phyloP scores from a whole-genome alignment of 2,888 invertebrate genomes.

The Parnassius mnemosyne region DNA sequence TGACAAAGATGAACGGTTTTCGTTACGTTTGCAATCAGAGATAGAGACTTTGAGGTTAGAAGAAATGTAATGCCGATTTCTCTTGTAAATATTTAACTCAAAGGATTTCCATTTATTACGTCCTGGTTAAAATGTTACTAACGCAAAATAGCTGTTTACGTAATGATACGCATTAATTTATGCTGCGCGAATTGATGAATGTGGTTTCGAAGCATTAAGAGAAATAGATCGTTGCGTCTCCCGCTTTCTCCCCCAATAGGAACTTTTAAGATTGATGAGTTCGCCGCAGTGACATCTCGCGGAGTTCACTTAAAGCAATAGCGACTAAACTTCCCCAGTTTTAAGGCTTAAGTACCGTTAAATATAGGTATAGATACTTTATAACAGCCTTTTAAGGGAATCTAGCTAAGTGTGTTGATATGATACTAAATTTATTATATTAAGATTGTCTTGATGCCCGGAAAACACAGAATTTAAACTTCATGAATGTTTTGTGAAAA shows the following conservation, averaged over 20 bases:
- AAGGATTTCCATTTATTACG: constrained; percentile 10
- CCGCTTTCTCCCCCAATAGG: constrained; percentile 21
- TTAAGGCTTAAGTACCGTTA: constrained; percentile 42
- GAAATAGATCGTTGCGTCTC: constrained; percentile 31
- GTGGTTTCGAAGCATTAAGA: constrained; percentile 27
- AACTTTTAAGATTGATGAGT: constrained; percentile 59
- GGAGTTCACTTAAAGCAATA: constrained; percentile 37
- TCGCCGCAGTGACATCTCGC: constrained; percentile 46
- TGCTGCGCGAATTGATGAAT: constrained; percentile 25
- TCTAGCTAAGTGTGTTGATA: constrained; percentile 30
- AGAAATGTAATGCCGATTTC: neutral
- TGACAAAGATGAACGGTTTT: constrained; percentile 1
- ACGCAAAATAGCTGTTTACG: constrained; percentile 27
- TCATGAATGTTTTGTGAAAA: no score
- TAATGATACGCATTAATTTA: constrained; percentile 30
- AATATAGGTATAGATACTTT: constrained; percentile 38
- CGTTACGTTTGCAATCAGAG: constrained; percentile 11
- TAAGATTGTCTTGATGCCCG: constrained; percentile 1
- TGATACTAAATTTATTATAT: constrained; percentile 35
- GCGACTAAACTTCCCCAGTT: constrained; percentile 46
- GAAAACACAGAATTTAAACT: no score
- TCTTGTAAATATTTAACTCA: constrained; percentile 14
- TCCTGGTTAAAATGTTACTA: constrained; percentile 16
- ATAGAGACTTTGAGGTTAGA: constrained; percentile 8
- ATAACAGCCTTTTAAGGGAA: constrained; percentile 43